phyloP scores from a whole-genome alignment of 2,888 invertebrate species.

The Phyllotreta cruciferae region DNA sequence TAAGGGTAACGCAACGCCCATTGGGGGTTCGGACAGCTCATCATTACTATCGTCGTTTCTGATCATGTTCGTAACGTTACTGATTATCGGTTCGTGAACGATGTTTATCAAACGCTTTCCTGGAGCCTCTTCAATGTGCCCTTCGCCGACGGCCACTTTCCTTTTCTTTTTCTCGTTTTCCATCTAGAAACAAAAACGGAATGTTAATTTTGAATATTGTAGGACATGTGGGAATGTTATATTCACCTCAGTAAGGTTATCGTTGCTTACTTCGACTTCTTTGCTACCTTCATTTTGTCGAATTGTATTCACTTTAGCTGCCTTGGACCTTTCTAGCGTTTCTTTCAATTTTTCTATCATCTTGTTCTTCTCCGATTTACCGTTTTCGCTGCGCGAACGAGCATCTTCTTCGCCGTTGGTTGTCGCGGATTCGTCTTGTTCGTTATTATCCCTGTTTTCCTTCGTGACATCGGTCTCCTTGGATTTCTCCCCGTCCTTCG shows the following conservation, averaged over 20 bases:
- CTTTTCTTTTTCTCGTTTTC: slow-evolving; percentile 22
- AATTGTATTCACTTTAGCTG: slow-evolving; percentile 8
- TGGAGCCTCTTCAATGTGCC: slow-evolving; percentile 26
- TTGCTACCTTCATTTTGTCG: slow-evolving; percentile 18
- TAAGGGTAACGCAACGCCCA: slow-evolving; percentile 52
- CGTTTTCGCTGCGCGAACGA: background rate
- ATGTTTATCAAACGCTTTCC: slow-evolving; percentile 46
- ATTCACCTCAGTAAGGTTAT: slow-evolving; percentile 58
- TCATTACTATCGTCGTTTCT: slow-evolving; percentile 50
- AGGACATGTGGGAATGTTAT: slow-evolving; percentile 61
- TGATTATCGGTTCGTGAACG: slow-evolving; percentile 46
- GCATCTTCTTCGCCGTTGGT: slow-evolving; percentile 1
- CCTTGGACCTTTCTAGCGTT: slow-evolving; percentile 21
- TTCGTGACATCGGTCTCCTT: slow-evolving; percentile 9
- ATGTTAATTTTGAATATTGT: background rate
- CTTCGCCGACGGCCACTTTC: slow-evolving; percentile 19
- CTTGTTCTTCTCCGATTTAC: slow-evolving; percentile 19
- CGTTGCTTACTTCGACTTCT: slow-evolving; percentile 35
- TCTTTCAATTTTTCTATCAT: slow-evolving; percentile 29
- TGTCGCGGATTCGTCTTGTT: slow-evolving; percentile 6
- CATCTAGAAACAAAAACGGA: background rate
- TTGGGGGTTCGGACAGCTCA: slow-evolving; percentile 55
- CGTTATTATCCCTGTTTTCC: slow-evolving; percentile 18
- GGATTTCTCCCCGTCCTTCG: slow-evolving; percentile 35
- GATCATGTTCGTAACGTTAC: slow-evolving; percentile 45